Base-by-base conservation (phyloP, 2,113 vertebrate genomes). In the Rostratula benghalensis region DNA sequence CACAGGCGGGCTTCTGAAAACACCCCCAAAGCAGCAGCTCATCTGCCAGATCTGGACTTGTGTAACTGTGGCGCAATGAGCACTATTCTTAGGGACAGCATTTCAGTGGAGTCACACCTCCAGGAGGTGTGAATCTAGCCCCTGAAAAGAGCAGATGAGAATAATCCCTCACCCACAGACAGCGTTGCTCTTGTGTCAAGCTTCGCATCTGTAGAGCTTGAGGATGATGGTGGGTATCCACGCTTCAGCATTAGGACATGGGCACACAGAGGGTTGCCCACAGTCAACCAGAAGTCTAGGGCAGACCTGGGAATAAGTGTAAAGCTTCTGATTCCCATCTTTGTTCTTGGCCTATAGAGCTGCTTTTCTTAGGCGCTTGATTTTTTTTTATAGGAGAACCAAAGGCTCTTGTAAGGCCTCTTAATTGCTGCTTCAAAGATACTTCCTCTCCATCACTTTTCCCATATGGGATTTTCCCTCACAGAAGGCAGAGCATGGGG, bases 141-240 rank as follows among this genome's bases (percentile, higher is more conserved):
- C 86, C 86, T 95, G 90, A 96, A 95, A 96, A 95, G 91, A 96
- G 94, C 95, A 96, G 95, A 96, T 97, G 86, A 96, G 94, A 92
- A 94, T 95, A 96, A 94, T 93, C 90, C 43, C 20, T 94, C 89
- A 74, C 93, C 82, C 83, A 93, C 92, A 84, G 80, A 80, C 59
- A n/a, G 31, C 1, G 13, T 9, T 89, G 61, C 83, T 93, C 73
- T 91, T 2, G 3, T 96, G 77, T 96, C 89, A 91, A 78, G 24
- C 35, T 84, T 90, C 0, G 28, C 90, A 89, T 79, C 90, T 93
- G 94, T 86, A 73, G 73, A 82, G 53, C 65, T 75, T 60, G 45
- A 65, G 83, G 43, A 51, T 83, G 35, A 6, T 0, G 3, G 76
- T 46, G 31, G 74, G 65, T 79, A 81, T 56, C 83, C 22, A 37